Base-by-base conservation (phyloP, 2,888 invertebrate genomes). In the Plebejus anna region DNA sequence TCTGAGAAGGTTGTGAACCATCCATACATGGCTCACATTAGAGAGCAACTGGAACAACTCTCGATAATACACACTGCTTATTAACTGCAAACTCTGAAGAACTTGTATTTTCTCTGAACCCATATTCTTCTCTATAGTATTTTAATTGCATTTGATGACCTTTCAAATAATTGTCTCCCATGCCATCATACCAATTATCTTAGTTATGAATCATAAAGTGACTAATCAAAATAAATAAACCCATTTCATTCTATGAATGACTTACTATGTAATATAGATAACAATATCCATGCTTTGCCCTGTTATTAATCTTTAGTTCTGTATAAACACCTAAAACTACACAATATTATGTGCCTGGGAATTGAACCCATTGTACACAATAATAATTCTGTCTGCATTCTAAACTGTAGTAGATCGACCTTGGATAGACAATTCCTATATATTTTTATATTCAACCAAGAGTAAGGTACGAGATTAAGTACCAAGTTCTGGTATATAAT, bases 401-500 rank as follows among this genome's bases (percentile, higher is more conserved):
- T 59, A 59, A 38, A 75, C 22, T 36, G 4, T 75, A 61, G 38
- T 22, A 61, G 38, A 66, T 42, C 13, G 5, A 66, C 66, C 66
- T 66, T 36, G 66, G 9, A 32, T 32, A 22, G 13, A 32, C 32
- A 32, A 32, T 36, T 66, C 66, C 32, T 13, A 66, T 32, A 9
- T 32, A 66, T 28, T 61, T 0, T 22, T 47, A 11, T 47, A 47
- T 47, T 47, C 47, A 4, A 66, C 32, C 32, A 66, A 61, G 28
- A 61, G 28, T 66, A 32, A 66, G 71, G 38, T 51, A 13, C 11
- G 47, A 55, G 47, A 73, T 73, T 73, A 73, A 73, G 72, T 73
- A 51, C 55, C 73, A 55, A 73, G 32, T 73, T 51, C 42, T 73
- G 73, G 73, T 73, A 73, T 73, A 73, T 73, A 73, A 73, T 72